Conservation (phyloP, 1,140 invertebrate species). For the Dryas iulia region DNA sequence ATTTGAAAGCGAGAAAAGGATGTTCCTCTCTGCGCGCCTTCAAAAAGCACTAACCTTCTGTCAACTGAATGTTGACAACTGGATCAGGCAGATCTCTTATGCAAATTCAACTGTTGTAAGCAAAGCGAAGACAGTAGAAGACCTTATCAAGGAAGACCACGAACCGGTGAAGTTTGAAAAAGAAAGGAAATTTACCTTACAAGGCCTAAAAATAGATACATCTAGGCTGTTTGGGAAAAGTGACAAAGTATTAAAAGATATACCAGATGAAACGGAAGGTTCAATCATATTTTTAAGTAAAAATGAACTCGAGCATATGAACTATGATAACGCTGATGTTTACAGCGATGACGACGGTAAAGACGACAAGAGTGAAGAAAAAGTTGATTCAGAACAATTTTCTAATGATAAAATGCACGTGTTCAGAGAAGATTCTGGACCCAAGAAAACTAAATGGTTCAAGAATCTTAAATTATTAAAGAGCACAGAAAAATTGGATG, state of each 20-base stretch:
- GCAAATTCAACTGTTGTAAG: slow-evolving; percentile 69
- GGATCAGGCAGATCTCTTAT: slow-evolving; percentile 80
- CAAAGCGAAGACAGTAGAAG: slow-evolving; percentile 70
- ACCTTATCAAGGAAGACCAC: slow-evolving; percentile 75
- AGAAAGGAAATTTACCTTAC: slow-evolving; percentile 78
- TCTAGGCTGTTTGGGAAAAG: slow-evolving; percentile 77
- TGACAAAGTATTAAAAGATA: slow-evolving; percentile 80
- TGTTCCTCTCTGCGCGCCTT: slow-evolving; percentile 82
- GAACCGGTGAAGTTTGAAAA: slow-evolving; percentile 79
- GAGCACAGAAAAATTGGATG: slow-evolving; percentile 70
- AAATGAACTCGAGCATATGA: slow-evolving; percentile 82
- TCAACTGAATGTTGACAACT: slow-evolving; percentile 82
- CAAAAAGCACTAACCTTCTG: slow-evolving; percentile 83
- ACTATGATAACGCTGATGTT: slow-evolving; percentile 78
- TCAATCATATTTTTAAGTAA: slow-evolving; percentile 84
- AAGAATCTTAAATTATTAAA: slow-evolving; percentile 78
- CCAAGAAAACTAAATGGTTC: slow-evolving; percentile 82
- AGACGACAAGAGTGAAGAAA: slow-evolving; percentile 66
- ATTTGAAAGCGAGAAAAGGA: slow-evolving; percentile 81
- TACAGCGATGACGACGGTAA: slow-evolving; percentile 78
- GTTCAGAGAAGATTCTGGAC: slow-evolving; percentile 76
- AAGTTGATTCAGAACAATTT: slow-evolving; percentile 67
- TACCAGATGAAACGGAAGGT: slow-evolving; percentile 82
- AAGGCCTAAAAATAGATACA: slow-evolving; percentile 77
- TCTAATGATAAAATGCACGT: slow-evolving; percentile 81